These are phyloP conservation scores for Pangasianodon gigas DNA, from an alignment of 2,113 vertebrate genomes.

Conservation along the genomic window DNA sequence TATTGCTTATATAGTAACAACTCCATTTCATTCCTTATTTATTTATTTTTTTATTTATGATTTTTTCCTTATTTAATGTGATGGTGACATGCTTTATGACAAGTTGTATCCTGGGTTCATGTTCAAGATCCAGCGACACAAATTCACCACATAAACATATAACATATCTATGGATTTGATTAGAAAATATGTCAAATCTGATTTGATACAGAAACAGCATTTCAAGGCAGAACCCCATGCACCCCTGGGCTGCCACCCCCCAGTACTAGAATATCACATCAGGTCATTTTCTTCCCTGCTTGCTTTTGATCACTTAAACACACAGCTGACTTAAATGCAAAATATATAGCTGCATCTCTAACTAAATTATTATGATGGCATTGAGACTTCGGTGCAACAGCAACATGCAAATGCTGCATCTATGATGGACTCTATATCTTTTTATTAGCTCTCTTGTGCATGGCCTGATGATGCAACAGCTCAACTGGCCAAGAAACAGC, in stretches of 20 bases:
- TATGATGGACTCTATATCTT: slow-evolving; percentile 1
- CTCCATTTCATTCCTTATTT: no score
- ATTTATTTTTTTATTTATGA: no score
- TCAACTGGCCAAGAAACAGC: not conserved
- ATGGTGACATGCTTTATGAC: no score
- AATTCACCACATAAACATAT: not conserved
- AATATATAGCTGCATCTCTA: not conserved
- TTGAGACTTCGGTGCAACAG: not conserved
- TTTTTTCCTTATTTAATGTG: no score
- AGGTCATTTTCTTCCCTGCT: not conserved
- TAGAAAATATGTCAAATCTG: not conserved
- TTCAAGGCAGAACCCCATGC: not conserved
- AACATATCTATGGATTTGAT: not conserved
- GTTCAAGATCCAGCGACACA: not conserved
- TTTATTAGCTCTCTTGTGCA: not conserved
- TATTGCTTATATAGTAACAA: no score
- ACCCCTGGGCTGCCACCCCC: no score
- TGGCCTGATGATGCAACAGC: not conserved
- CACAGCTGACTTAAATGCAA: not conserved
- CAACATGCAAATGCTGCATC: not conserved
- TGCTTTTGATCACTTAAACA: not conserved
- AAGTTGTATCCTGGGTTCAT: no score
- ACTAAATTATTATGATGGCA: slow-evolving; percentile 4
- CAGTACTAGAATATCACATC: not conserved
- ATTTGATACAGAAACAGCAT: not conserved